Evolutionary conservation across 2,888 invertebrate genomes (phyloP), one percentile per base, ranked within the genome.

Genomic region (Ormyrus thymus): DNA sequence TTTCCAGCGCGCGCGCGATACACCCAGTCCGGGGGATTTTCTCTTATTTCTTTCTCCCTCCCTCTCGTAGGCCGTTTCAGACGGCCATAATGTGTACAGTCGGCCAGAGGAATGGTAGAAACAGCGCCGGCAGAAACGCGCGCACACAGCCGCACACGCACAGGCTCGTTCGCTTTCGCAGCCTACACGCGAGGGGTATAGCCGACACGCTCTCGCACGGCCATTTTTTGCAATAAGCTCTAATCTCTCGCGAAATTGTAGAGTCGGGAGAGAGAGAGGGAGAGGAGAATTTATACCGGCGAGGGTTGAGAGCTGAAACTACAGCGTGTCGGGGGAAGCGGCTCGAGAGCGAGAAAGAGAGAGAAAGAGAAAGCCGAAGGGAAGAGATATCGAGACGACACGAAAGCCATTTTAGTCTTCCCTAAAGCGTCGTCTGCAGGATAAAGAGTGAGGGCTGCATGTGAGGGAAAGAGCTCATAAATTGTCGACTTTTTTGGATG

Each of bases 161-260:
- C 15, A 45, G 64, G 69, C 58, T 29, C 11, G 62, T 55, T 29
- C 65, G 29, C 8, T 11, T 50, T 56, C 61, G 46, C 11, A 13
- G 59, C 51, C 81, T 79, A 81, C 84, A 84, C 80, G 85, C 81
- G 82, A 83, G 74, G 74, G 76, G 29, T 29, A 29, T 81, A 81
- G 81, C 79, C 81, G 81, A 76, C 75, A 72, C 70, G 79, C 61
- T 70, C 73, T 62, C 43, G 13, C 58, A 74, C 82, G 71, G 82
- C 81, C 83, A 86, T 84, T 84, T 83, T 84, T 83, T 79, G 81
- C 84, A 84, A 84, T 84, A 84, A 83, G 83, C 83, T 85, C 84
- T 85, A 86, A 86, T 86, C 86, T 86, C 82, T 83, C 82, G 85
- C 86, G 83, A 85, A 86, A 85, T 84, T 86, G 84, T 85, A 85